These are phyloP conservation scores for Choristoneura rosaceana DNA, from an alignment of 2,888 invertebrate species.

Conservation along the genomic window DNA sequence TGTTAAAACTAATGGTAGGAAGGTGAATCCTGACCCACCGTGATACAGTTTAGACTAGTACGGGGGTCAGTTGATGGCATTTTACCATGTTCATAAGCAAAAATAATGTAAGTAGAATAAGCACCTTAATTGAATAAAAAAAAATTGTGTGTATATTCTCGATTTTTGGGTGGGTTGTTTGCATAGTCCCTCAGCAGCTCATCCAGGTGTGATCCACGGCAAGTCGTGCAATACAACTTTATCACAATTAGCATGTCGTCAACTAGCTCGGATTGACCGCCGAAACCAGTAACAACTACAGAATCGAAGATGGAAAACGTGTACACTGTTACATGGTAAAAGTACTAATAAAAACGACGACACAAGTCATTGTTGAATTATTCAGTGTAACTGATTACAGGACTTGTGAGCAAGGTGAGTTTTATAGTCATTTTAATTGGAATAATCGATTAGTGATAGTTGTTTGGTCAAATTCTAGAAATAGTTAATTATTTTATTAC, in stretches of 20 bases:
- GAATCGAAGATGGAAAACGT: conserved; percentile 49
- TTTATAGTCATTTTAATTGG: background rate
- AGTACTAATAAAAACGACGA: background rate
- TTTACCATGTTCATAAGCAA: no score
- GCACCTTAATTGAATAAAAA: no score
- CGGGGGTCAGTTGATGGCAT: no score
- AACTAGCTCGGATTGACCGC: conserved; percentile 46
- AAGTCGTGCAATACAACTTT: conserved; percentile 72
- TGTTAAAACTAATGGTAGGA: no score
- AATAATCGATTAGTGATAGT: no score
- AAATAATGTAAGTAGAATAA: no score
- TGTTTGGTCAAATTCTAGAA: no score
- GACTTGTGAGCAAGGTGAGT: conserved; percentile 20
- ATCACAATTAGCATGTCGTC: conserved; percentile 65
- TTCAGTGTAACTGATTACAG: conserved; percentile 25
- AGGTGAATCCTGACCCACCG: no score
- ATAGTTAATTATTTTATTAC: no score
- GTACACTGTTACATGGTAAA: conserved; percentile 17
- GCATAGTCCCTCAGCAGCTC: conserved; percentile 2
- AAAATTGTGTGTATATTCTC: no score
- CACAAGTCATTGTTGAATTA: conserved; percentile 19
- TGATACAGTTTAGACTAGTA: no score
- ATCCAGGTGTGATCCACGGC: conserved; percentile 43
- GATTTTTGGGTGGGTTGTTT: conserved; percentile 8
- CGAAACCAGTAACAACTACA: conserved; percentile 56